These are phyloP conservation scores for Gobio occitaniae DNA, from an alignment of 2,797 vertebrate species.

Conservation along the genomic window DNA sequence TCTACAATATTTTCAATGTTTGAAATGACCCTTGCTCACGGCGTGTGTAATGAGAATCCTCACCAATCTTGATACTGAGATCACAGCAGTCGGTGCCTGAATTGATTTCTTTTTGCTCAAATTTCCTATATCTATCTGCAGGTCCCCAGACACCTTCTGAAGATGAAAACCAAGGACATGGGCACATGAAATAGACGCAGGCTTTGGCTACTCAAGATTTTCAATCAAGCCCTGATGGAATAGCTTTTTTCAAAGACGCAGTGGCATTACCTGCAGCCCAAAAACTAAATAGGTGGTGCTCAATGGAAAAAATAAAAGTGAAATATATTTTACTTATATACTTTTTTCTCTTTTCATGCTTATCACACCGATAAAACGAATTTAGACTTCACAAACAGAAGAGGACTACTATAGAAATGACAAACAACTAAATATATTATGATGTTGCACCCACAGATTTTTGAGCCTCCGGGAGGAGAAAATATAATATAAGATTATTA, in stretches of 20 bases:
- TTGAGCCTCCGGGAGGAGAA: not conserved
- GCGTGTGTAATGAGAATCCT: conserved; percentile 35
- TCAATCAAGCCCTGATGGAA: conserved; percentile 42
- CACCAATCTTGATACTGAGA: conserved; percentile 17
- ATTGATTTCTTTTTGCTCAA: conserved; percentile 44
- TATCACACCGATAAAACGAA: not conserved
- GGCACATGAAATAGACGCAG: conserved; percentile 26
- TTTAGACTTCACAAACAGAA: not conserved
- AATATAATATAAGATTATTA: too few relatives aligned
- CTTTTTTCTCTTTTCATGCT: not conserved
- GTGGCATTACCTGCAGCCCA: conserved; percentile 10
- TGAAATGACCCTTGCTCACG: conserved; percentile 11
- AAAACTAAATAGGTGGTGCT: not conserved
- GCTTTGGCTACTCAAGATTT: conserved; percentile 35
- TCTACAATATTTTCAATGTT: not conserved
- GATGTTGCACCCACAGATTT: not conserved
- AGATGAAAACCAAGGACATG: conserved; percentile 49
- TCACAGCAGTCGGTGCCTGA: conserved; percentile 33
- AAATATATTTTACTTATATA: not conserved
- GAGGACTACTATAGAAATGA: not conserved
- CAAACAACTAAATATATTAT: not conserved
- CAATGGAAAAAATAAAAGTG: not conserved
- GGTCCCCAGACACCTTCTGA: conserved; percentile 32
- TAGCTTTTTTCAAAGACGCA: conserved; percentile 20
- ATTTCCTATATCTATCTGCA: conserved; percentile 44